Percentiles rank a stretch among this genome's conserved stretches.
Evolutionary conservation across 2,797 vertebrate species (phyloP).

Genomic region (Stomatorhinus walkeri): DNA sequence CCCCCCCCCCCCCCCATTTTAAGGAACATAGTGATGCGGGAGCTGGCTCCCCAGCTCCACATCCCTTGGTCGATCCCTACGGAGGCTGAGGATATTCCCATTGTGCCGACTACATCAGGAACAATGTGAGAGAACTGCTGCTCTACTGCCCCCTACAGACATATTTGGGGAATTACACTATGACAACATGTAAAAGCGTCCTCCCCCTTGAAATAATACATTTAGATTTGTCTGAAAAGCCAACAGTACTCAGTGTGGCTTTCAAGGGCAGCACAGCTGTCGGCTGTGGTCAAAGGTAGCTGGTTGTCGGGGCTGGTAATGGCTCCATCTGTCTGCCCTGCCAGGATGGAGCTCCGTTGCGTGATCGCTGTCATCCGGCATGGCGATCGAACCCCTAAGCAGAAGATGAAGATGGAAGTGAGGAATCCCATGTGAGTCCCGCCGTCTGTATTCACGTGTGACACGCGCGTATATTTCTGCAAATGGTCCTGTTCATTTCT

Average conservation of each 20-base stretch:
- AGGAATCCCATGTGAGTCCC: constrained; percentile 77
- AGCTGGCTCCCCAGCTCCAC: constrained; percentile 94
- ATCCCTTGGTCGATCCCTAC: constrained; percentile 98
- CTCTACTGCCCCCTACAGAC: background rate
- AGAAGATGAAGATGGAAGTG: constrained; percentile 99
- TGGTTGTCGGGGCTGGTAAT: background rate
- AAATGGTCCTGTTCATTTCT: background rate
- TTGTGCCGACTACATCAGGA: constrained; percentile 95
- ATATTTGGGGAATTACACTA: background rate
- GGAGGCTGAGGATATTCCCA: constrained; percentile 96
- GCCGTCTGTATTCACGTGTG: background rate
- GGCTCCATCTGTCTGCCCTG: background rate
- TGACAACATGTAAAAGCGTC: background rate
- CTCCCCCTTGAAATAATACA: background rate
- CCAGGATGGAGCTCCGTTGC: constrained; percentile 96
- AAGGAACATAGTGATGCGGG: constrained; percentile 97
- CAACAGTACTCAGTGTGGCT: background rate
- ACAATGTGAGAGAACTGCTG: constrained; percentile 73
- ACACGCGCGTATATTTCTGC: background rate
- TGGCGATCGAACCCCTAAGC: constrained; percentile 93
- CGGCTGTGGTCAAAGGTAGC: background rate
- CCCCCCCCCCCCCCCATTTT: constrained; percentile 11
- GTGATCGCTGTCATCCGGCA: constrained; percentile 95
- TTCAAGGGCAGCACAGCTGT: background rate
- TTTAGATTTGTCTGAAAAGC: background rate